phyloP scores from a whole-genome alignment of 2,113 vertebrate species.

The Catagonus wagneri region DNA sequence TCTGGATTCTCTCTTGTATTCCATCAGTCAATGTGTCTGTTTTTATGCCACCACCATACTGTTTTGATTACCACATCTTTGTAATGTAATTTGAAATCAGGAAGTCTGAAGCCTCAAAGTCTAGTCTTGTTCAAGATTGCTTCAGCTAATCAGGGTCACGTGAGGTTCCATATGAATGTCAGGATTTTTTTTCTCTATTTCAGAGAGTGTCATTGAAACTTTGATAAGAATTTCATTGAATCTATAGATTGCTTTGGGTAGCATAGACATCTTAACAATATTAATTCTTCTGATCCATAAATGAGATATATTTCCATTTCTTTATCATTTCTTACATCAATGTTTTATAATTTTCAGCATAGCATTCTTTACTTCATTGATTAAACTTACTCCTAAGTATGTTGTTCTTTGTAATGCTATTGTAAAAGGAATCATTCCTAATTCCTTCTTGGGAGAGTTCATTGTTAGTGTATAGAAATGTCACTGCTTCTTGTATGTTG shows the following conservation, averaged over 20 bases:
- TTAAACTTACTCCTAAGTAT: background rate
- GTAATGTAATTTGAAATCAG: background rate
- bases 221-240: background rate
- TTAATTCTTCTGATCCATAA: background rate
- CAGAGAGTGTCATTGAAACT: background rate
- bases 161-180: background rate
- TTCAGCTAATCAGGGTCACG: background rate
- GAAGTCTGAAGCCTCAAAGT: background rate
- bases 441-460: background rate
- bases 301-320: background rate
- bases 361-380: background rate
- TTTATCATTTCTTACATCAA: background rate
- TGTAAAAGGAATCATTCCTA: background rate
- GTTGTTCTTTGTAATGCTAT: constrained; percentile 17
- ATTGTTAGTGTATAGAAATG: background rate
- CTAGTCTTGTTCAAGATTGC: background rate
- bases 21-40: background rate
- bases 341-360: background rate
- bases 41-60: background rate
- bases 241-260: background rate
- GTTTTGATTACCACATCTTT: background rate
- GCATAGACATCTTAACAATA: background rate
- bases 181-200: background rate
- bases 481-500: background rate
- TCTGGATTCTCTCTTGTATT: background rate